Conservation (phyloP, 2,888 invertebrate species). For the Theretra japonica region DNA sequence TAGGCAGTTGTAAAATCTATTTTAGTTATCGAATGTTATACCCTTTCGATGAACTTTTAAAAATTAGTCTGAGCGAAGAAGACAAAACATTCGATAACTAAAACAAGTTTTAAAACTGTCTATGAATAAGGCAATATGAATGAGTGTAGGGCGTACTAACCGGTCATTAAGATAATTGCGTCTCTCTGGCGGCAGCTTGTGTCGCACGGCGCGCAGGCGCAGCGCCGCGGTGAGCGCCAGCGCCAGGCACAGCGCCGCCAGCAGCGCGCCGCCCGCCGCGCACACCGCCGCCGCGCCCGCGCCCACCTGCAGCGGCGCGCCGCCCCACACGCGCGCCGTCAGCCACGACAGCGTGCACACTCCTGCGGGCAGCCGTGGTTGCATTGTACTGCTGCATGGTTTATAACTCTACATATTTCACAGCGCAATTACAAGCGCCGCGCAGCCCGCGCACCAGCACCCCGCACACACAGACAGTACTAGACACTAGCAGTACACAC, state of each 20-base stretch:
- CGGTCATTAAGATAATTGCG: slow-evolving; percentile 83
- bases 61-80: too few relatives aligned
- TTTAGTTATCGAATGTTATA: too few relatives aligned
- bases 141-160: slow-evolving; percentile 58
- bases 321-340: slow-evolving; percentile 87
- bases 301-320: slow-evolving; percentile 83
- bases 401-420: not conserved
- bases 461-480: too few relatives aligned
- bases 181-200: slow-evolving; percentile 85
- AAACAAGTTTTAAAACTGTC: too few relatives aligned
- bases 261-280: slow-evolving; percentile 87
- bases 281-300: slow-evolving; percentile 86
- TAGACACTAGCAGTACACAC: too few relatives aligned
- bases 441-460: too few relatives aligned
- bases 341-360: slow-evolving; percentile 88
- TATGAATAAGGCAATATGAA: too few relatives aligned
- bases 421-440: not conserved
- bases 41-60: too few relatives aligned
- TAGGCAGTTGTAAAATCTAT: too few relatives aligned
- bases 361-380: slow-evolving; percentile 70
- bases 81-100: too few relatives aligned
- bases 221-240: slow-evolving; percentile 88
- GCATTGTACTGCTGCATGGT: not conserved
- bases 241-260: slow-evolving; percentile 87
- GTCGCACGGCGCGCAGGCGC: slow-evolving; percentile 84